A percentile compares a stretch with the other conserved stretches of the same genome.
Evolutionary conservation across 2,797 vertebrate species (phyloP).

Genomic region (Arvicola amphibius): DNA sequence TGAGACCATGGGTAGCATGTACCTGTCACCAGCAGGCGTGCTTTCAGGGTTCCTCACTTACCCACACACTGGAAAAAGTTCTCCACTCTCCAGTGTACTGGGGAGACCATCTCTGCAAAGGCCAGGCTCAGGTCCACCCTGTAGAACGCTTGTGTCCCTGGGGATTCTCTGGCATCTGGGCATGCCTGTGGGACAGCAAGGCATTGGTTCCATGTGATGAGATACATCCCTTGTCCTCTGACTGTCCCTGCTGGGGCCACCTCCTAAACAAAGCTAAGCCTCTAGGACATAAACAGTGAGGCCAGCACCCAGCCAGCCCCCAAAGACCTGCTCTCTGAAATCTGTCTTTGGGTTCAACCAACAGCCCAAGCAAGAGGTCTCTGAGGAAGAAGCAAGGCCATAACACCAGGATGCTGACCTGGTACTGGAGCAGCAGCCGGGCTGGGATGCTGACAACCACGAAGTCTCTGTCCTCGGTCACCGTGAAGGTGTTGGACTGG

Average conservation of each 20-base stretch:
- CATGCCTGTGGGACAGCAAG: conserved; percentile 21
- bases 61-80: conserved; percentile 86
- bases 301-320: background rate
- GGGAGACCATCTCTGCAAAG: conserved; percentile 87
- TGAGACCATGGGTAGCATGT: fast-evolving
- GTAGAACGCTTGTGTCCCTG: conserved; percentile 83
- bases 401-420: conserved; percentile 78
- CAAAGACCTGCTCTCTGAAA: background rate
- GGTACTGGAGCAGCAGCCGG: conserved; percentile 79
- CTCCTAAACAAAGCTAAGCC: background rate
- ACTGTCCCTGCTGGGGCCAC: background rate
- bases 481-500: conserved; percentile 82
- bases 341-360: background rate
- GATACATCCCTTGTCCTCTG: background rate
- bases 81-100: conserved; percentile 88
- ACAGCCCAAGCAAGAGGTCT: background rate
- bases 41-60: conserved; percentile 68
- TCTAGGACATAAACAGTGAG: background rate
- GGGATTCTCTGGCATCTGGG: conserved; percentile 46
- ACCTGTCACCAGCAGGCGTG: fast-evolving
- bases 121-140: conserved; percentile 86
- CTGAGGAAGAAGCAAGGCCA: background rate
- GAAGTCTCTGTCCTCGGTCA: conserved; percentile 82
- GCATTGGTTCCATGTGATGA: background rate
- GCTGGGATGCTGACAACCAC: conserved; percentile 82